Evolutionary conservation across 2,888 invertebrate genomes (phyloP).

Genomic region (Gordius sp.): DNA sequence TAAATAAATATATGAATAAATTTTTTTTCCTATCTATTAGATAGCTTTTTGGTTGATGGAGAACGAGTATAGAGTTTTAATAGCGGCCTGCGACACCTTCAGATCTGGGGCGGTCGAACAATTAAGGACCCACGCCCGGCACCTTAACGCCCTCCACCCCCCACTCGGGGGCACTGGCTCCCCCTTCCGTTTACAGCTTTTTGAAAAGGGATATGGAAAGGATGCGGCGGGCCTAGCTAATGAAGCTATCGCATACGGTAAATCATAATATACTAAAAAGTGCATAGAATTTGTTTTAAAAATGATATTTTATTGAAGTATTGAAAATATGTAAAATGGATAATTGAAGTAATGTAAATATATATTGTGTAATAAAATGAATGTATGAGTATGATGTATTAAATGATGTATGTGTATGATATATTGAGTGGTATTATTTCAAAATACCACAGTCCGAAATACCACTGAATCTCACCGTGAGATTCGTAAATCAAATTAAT

Average conservation of each 20-base stretch:
- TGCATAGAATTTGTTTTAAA: constrained; percentile 10
- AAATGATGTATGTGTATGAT: too few species aligned
- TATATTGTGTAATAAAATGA: too few species aligned
- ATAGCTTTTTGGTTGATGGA: constrained; percentile 97
- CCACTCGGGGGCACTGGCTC: constrained; percentile 25
- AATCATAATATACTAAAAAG: constrained; percentile 15
- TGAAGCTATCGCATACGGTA: constrained; percentile 64
- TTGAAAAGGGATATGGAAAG: constrained; percentile 93
- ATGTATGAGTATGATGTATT: too few species aligned
- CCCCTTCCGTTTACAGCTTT: constrained; percentile 58
- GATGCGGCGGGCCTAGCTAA: constrained; percentile 93
- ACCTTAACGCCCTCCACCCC: constrained; percentile 75
- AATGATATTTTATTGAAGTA: not conserved
- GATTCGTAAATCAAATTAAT: too few species aligned
- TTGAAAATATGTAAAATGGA: too few species aligned
- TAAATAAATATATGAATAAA: too few species aligned
- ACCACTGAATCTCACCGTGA: too few species aligned
- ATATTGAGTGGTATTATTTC: too few species aligned
- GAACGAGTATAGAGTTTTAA: constrained; percentile 73
- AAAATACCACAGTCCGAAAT: too few species aligned
- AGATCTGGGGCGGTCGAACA: constrained; percentile 96
- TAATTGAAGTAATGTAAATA: too few species aligned
- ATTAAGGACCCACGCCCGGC: constrained; percentile 66
- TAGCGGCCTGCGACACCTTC: constrained; percentile 97
- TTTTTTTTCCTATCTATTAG: constrained; percentile 25